Evolutionary conservation across 2,888 invertebrate genomes (phyloP), one percentile per base, ranked within the genome.

Genomic region (Aproaerema taeniolella): DNA sequence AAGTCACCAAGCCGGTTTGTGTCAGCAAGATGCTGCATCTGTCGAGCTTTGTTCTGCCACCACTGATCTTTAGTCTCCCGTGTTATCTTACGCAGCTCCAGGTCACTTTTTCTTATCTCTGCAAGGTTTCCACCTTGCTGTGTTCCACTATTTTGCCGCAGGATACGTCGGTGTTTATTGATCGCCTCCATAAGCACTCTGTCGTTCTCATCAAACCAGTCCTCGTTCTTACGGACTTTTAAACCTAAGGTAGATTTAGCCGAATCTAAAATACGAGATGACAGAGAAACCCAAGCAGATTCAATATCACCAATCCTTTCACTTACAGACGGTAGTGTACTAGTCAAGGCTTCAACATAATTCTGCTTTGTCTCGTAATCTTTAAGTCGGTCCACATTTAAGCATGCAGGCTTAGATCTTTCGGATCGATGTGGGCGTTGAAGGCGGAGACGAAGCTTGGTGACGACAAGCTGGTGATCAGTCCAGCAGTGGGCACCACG

Each of bases 401-500:
- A 4, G 8, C 7, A 11, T 7, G 25, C 7, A 1, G 33, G 40
- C 12, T 42, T 41, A 1, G 2, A 25, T 17, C 1, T 31, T 0
- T 1, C 1, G 12, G 33, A 35, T 35, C 47, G 41, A 1, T 42
- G 40, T 4, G 46, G 46, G 1, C 1, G 17, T 8, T 20, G 39
- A 2, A 46, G 35, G 3, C 28, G 6, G 4, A 52, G 16, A 2
- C 24, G 11, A 14, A 53, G 2, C 16, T 45, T 53, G 0, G 49
- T 43, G 11, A 48, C 9, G 2, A 53, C 24, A 20, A 58, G 46
- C 3, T 42, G 10, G 26, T 57, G 53, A 16, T 57, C 51, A 0
- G 52, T 42, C 51, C 49, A 54, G 16, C 51, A 49, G 12, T 49
- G 24, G 0, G 53, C 52, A 15, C 52, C 52, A 1, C 56, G 49